Conservation (phyloP, 2,888 invertebrate genomes). For the Sminthurinus aureus region DNA sequence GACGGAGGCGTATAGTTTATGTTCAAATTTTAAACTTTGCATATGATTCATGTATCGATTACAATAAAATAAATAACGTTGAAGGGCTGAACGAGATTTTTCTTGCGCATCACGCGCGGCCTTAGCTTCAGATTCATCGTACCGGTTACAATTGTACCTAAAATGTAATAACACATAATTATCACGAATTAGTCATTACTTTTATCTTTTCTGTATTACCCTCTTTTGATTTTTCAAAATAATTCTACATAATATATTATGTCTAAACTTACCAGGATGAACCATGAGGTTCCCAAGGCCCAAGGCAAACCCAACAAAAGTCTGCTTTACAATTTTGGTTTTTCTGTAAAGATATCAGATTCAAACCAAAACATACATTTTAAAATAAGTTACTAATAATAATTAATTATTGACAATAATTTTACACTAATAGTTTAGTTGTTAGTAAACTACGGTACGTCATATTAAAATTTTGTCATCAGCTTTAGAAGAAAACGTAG, state of each 20-base stretch:
- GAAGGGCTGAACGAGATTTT: conserved; percentile 89
- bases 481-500: no score
- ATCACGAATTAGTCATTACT: no score
- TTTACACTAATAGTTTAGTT: no score
- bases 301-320: conserved; percentile 99
- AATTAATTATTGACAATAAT: not conserved
- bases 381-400: not conserved
- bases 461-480: no score
- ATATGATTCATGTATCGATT: conserved; percentile 99
- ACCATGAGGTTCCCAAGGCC: conserved; percentile 98
- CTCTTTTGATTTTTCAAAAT: no score
- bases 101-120: conserved; percentile 97
- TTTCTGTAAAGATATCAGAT: no score
- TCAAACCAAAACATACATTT: conserved; percentile 66
- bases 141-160: conserved; percentile 94
- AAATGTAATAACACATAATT: not conserved
- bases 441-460: no score
- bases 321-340: conserved; percentile 97
- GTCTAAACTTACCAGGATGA: conserved; percentile 77
- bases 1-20: conserved; percentile 93
- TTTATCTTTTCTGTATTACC: no score
- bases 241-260: not conserved
- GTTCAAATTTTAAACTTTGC: conserved; percentile 97
- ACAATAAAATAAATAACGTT: conserved; percentile 97
- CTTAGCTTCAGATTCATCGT: conserved; percentile 96